Evolutionary conservation across 2,888 invertebrate genomes (phyloP).

Genomic region (Spilosoma lubricipeda): DNA sequence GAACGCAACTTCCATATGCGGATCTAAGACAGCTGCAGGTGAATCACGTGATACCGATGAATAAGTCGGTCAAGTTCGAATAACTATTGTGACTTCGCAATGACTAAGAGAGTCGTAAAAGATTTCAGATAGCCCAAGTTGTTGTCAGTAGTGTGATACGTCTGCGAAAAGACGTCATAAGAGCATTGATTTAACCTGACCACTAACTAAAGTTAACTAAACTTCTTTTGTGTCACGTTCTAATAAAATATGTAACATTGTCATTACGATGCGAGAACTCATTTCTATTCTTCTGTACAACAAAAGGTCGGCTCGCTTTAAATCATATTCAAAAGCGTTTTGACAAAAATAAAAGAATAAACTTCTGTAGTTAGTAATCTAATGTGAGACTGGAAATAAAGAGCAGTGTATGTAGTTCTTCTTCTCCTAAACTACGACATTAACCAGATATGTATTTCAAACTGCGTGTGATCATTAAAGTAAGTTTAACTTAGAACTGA

Average conservation of each 20-base stretch:
- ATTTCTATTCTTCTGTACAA: not conserved
- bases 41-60: slow-evolving; percentile 17
- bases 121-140: not conserved
- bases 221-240: not conserved
- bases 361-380: not conserved
- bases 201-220: not conserved
- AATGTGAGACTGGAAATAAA: not conserved
- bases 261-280: not conserved
- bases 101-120: not conserved
- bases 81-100: not conserved
- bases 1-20: not conserved
- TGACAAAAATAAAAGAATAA: not conserved
- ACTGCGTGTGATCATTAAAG: not conserved
- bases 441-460: not conserved
- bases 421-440: not conserved
- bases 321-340: not conserved
- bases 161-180: not conserved
- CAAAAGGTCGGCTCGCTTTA: not conserved
- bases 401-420: not conserved
- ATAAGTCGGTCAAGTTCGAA: slow-evolving; percentile 12
- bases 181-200: not conserved
- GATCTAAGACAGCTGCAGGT: slow-evolving; percentile 18
- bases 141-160: not conserved
- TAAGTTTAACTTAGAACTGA: not conserved
- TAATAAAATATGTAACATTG: not conserved